Evolutionary conservation across 2,797 vertebrate genomes (phyloP), one percentile per base, ranked within the genome.

Genomic region (Tragopan temminckii): DNA sequence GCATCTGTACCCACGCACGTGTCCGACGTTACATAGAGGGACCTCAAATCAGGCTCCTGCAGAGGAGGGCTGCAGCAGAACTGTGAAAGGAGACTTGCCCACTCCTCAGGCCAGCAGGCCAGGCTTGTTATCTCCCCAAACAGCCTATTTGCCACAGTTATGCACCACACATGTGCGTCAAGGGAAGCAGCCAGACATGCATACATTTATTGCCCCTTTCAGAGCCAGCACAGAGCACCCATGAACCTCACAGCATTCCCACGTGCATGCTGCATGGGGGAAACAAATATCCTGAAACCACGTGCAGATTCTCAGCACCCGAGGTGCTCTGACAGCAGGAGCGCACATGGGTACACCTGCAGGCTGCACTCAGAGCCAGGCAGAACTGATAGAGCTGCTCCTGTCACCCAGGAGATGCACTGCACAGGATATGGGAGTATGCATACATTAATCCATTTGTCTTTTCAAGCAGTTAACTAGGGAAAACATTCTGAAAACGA

Each of bases 101-200:
- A 36, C 14, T 14, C 7, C 1, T 6, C 0, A 4, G 25, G 31
- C 53, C 25, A 25, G 7, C 5, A 33, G 45, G 7, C 53, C 24
- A 8, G 8, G 4, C 12, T 52, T 2, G 0, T 69, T 79, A 21
- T 66, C 64, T 53, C 66, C 50, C 36, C 1, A 6, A 74, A 57
- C 76, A 84, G 85, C 48, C 75, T 53, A 18, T 35, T 9, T 59
- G 29, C 76, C 75, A 19, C 21, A 66, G 0, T 59, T 83, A 15
- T 0, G 40, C 36, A 45, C 42, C 0, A 0, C 70, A 79, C 19
- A 3, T 0, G 6, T 8, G 53, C 10, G 0, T 24, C 59, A 38
- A 24, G 33, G 53, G 45, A 50, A 78, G 42, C 36, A 35, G 13
- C 10, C 66, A 43, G 33, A 66, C 57, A 36, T 0, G 0, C 29